Evolutionary conservation across 2,888 invertebrate species (phyloP).

Genomic region (Trichopoda pennipes): DNA sequence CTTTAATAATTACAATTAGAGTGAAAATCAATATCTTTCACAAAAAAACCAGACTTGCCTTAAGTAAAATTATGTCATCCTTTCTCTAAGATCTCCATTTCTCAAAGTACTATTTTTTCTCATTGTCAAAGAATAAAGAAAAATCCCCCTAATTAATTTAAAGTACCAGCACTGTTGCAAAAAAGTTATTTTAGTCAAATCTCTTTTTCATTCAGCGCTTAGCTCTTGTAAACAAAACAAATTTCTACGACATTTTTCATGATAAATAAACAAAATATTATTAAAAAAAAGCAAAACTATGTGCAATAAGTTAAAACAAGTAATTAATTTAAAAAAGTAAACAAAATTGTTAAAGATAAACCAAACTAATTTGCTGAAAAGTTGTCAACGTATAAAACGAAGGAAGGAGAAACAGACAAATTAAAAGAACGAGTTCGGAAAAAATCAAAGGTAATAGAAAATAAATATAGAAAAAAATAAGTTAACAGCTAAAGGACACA

Average conservation of each 20-base stretch:
- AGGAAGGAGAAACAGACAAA: neutral
- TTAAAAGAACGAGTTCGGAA: neutral
- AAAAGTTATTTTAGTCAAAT: slow-evolving; percentile 8
- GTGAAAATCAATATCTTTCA: no score
- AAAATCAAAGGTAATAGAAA: neutral
- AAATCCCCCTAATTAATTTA: neutral
- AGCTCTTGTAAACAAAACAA: slow-evolving; percentile 47
- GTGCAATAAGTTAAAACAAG: neutral
- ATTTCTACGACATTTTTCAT: slow-evolving; percentile 7
- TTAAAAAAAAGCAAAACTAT: neutral
- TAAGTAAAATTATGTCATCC: no score
- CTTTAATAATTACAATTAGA: no score
- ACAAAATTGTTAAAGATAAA: neutral
- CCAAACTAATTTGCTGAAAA: neutral
- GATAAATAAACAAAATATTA: slow-evolving; percentile 28
- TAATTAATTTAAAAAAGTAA: neutral
- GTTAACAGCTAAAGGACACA: no score
- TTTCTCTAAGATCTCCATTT: no score
- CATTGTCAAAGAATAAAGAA: neutral
- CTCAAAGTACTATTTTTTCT: no score
- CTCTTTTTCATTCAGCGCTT: slow-evolving; percentile 11
- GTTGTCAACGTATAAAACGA: neutral
- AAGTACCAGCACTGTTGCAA: slow-evolving; percentile 15
- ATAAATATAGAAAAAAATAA: neutral
- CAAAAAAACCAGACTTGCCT: no score